These are phyloP conservation scores for Barbus barbus DNA, from an alignment of 2,113 vertebrate genomes.

Conservation along the genomic window DNA sequence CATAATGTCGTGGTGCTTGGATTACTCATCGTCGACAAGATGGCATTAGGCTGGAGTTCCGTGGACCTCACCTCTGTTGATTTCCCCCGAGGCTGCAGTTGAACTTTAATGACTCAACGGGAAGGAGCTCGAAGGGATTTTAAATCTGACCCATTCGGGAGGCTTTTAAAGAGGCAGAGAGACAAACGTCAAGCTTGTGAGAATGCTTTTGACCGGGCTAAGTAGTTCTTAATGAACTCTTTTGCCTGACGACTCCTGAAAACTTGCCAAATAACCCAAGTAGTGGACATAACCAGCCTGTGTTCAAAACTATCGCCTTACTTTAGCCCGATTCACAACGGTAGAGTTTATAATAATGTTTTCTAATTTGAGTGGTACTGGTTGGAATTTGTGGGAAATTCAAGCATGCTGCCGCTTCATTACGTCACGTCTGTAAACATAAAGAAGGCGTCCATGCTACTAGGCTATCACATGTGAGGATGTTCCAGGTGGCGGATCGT, in stretches of 20 bases:
- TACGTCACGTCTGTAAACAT: no score
- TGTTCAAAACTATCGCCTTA: no score
- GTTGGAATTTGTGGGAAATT: no score
- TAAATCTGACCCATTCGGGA: conserved; percentile 54
- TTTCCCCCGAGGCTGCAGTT: conserved; percentile 67
- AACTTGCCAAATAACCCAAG: no score
- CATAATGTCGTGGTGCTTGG: conserved; percentile 63
- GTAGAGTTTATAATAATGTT: no score
- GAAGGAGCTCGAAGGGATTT: conserved; percentile 53
- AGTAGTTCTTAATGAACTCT: conserved; percentile 59
- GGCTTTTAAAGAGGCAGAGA: conserved; percentile 54
- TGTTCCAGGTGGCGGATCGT: no score
- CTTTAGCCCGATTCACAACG: no score
- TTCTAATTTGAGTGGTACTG: no score
- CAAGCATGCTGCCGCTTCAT: no score
- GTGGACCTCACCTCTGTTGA: conserved; percentile 67
- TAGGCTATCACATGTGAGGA: no score
- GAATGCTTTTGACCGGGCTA: conserved; percentile 59
- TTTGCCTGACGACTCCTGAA: background rate
- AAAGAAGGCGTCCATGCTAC: no score
- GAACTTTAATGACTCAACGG: conserved; percentile 72
- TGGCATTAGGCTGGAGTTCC: conserved; percentile 65
- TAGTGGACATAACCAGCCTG: no score
- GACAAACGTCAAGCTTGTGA: conserved; percentile 52
- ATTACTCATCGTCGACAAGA: conserved; percentile 65